These are phyloP conservation scores for Caenorhabditis sp. DNA, from an alignment of 2,888 invertebrate genomes.

Conservation along the genomic window DNA sequence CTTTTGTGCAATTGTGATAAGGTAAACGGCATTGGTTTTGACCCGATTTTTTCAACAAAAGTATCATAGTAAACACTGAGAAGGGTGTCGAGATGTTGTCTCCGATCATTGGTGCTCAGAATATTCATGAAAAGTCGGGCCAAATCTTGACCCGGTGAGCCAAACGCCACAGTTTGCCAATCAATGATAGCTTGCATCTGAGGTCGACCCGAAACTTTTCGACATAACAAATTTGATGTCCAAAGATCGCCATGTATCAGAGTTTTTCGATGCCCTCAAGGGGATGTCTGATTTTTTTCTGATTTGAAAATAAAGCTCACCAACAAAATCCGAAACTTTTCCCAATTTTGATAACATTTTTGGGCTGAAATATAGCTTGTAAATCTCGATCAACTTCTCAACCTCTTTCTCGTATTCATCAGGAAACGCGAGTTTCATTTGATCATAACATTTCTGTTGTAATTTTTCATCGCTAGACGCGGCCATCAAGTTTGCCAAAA, in stretches of 20 bases:
- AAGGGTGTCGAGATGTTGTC: not conserved
- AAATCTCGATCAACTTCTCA: constrained; percentile 15
- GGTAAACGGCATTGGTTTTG: not conserved
- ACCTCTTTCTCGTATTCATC: constrained; percentile 17
- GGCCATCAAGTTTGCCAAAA: constrained; percentile 19
- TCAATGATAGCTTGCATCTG: not conserved
- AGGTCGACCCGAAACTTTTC: not conserved
- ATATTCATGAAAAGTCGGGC: not conserved
- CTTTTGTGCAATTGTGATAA: not conserved
- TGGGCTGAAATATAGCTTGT: constrained; percentile 12
- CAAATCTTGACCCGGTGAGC: not conserved
- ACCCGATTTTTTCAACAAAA: not conserved
- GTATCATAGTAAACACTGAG: not conserved
- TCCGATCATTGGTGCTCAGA: not conserved
- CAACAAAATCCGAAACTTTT: not conserved
- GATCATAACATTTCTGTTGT: not conserved
- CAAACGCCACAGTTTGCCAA: not conserved
- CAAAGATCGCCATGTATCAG: not conserved
- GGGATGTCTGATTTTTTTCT: not conserved
- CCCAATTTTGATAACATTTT: constrained; percentile 11
- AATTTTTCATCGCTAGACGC: constrained; percentile 20
- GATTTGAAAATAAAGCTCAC: too few relatives aligned
- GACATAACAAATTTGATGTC: not conserved
- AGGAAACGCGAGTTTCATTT: not conserved
- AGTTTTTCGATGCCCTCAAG: not conserved